Base-by-base conservation (phyloP, 2,113 vertebrate species). In the Pontoporia blainvillei region DNA sequence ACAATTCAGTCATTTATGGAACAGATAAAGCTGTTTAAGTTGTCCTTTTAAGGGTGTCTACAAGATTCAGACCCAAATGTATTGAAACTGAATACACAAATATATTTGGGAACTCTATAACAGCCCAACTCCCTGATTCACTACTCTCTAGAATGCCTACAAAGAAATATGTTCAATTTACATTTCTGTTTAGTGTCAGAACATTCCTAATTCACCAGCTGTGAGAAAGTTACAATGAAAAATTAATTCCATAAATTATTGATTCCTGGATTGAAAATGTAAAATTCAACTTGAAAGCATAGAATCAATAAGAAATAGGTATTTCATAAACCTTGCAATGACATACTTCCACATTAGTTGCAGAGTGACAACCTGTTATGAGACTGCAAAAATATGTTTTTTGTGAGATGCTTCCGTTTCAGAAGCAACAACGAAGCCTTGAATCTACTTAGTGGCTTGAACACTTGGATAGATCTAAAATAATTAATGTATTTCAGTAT, bases 241-340 rank as follows among this genome's bases (percentile, higher is more conserved):
- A 98, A 94, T 96, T 97, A 97, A 96, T 96, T 97, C 36, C 79
- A 94, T 96, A 96, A 97, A 97, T 95, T 96, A 97, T 96, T 96
- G 85, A 97, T 91, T 94, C 61, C 75, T 96, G 82, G 27, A 95
- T 85, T 90, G 81, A 96, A 94, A 97, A 93, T 75, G 54, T 89
- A 96, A 95, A 92, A 76, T 90, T 97, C 79, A 96, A 76, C 73
- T 90, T 96, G 84, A 97, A 97, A 97, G 96, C 75, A 78, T 54
- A 94, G 54, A 97, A 96, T 97, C 90, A 91, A 94, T 97, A 92
- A 78, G 64, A 84, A 75, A 81, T 93, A 66, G 66, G 49, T 95
- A 92, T 96, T 97, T 95, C 54, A 96, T 93, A 97, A 96, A 73
- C 23, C 54, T 89, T 78, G 39, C 78, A 83, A 78, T 86, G 41